Percentiles rank a stretch among this genome's conserved stretches.
Conservation (phyloP, 2,113 vertebrate species). For the Mastomys coucha region DNA sequence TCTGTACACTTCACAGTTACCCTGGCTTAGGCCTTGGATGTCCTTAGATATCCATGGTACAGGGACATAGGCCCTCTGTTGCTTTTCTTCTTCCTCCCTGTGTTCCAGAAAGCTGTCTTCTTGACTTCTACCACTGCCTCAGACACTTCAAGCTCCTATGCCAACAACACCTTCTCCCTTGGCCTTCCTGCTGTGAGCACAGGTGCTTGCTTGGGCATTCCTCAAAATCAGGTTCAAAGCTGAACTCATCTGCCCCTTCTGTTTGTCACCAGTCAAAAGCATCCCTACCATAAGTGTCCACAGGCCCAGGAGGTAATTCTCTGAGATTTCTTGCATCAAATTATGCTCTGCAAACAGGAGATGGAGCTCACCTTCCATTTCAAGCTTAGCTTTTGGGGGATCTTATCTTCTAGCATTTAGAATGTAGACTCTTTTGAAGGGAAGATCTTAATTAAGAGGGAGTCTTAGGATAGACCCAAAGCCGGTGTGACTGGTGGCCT, state of each 20-base stretch:
- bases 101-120: background rate
- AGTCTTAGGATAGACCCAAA: background rate
- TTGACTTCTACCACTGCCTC: background rate
- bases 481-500: background rate
- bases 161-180: background rate
- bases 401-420: background rate
- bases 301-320: background rate
- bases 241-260: background rate
- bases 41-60: background rate
- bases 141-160: background rate
- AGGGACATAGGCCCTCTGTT: background rate
- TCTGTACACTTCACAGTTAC: background rate
- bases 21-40: background rate
- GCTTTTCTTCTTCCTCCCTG: background rate
- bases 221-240: background rate
- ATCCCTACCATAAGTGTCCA: background rate
- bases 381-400: background rate
- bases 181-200: background rate
- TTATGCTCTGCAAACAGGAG: background rate
- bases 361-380: too few relatives aligned
- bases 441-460: background rate
- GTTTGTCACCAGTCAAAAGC: background rate
- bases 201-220: background rate
- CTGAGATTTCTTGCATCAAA: background rate
- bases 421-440: background rate